Conservation (phyloP, 2,113 vertebrate species). For the Channa maculata region DNA sequence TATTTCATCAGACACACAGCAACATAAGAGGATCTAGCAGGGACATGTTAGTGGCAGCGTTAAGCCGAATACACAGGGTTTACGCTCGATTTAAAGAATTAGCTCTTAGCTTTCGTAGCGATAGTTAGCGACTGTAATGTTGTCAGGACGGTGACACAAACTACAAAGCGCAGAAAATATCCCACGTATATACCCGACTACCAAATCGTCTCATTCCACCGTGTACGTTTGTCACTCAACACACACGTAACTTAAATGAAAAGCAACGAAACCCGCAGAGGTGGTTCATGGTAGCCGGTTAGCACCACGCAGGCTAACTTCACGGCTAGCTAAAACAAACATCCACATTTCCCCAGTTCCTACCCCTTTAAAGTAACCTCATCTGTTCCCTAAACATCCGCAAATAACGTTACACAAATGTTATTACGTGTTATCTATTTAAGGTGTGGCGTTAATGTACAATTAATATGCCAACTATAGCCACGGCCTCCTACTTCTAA, state of each 20-base stretch:
- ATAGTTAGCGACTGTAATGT: neutral
- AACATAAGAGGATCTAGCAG: conserved; percentile 39
- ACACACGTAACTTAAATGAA: neutral
- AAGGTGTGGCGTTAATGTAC: neutral
- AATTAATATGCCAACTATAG: accelerated
- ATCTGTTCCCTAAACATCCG: neutral
- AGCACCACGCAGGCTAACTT: conserved; percentile 45
- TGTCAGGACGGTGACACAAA: conserved; percentile 10
- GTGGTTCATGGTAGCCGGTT: conserved; percentile 43
- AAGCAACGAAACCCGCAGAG: neutral
- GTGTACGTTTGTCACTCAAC: neutral
- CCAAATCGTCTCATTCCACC: no score
- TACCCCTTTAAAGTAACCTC: neutral
- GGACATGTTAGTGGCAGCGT: neutral
- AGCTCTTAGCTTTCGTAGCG: conserved; percentile 9
- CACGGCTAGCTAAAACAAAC: neutral
- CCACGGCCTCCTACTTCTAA: conserved; percentile 45
- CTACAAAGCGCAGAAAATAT: neutral
- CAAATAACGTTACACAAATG: accelerated
- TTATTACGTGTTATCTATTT: accelerated
- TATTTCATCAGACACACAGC: conserved; percentile 11
- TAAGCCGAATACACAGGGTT: conserved; percentile 3
- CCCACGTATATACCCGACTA: accelerated
- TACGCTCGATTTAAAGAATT: neutral
- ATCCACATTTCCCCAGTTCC: neutral